These are phyloP conservation scores for Volucella bombylans DNA, from an alignment of 2,888 invertebrate species.

Conservation along the genomic window DNA sequence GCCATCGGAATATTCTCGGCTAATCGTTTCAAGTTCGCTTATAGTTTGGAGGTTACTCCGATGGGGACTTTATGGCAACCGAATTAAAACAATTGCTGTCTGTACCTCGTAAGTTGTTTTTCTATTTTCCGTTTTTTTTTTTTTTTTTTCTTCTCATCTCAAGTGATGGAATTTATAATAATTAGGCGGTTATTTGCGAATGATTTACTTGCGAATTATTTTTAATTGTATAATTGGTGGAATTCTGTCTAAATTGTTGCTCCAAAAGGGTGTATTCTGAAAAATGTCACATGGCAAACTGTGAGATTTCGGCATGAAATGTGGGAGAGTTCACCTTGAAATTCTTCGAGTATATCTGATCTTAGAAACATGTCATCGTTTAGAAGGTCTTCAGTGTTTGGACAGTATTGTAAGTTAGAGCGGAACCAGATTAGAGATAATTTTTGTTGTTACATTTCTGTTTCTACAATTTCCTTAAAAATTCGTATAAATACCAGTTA, in stretches of 20 bases:
- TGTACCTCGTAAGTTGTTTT: neutral
- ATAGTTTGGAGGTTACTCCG: constrained; percentile 44
- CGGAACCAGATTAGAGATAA: too few relatives aligned
- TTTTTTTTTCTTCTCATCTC: constrained; percentile 1
- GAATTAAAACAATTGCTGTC: constrained; percentile 44
- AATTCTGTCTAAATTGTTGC: neutral
- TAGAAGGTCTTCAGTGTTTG: too few relatives aligned
- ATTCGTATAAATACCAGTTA: too few relatives aligned
- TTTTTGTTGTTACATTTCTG: too few relatives aligned
- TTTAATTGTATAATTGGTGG: constrained; percentile 56
- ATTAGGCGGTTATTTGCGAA: constrained; percentile 40
- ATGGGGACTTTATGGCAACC: constrained; percentile 25
- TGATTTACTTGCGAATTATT: constrained; percentile 33
- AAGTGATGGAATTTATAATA: constrained; percentile 32
- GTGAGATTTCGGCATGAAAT: too few relatives aligned
- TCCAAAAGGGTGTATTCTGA: neutral
- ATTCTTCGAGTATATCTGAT: neutral
- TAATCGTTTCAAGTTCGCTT: constrained; percentile 53
- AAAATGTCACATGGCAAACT: neutral
- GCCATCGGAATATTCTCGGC: constrained; percentile 38
- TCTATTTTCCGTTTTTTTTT: neutral
- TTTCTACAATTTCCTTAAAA: too few relatives aligned
- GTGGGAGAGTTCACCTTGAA: too few relatives aligned
- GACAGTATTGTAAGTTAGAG: too few relatives aligned
- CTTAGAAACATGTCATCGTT: neutral